Base-by-base conservation (phyloP, 2,888 invertebrate genomes). In the Disparrhopalites patrizii region DNA sequence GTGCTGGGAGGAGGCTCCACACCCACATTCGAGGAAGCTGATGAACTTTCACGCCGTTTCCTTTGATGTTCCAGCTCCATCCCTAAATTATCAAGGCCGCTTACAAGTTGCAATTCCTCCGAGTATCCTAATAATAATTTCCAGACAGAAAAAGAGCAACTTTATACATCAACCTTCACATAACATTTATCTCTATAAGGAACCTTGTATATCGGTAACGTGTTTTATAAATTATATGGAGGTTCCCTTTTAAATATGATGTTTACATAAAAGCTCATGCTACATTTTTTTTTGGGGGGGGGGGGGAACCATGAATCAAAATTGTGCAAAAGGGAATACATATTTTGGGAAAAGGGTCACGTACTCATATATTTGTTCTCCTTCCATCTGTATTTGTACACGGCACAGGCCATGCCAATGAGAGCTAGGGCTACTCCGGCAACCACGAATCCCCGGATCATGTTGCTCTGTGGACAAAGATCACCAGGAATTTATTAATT, bases 321-420 rank as follows among this genome's bases (percentile, higher is more conserved):
- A 40, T 18, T 15, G n/a, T 43, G 20, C 43, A 7, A 20, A 20
- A 47, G 5, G 20, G 20, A 10, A 43, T 43, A 18, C 15, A 7
- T 7, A 47, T n/a, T 23, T 47, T 3, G 13, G 23, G 13, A 23
- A 47, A n/a, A n/a, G 4, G 20, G 43, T 43, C 43, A 62, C 62
- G 25, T 65, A 65, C 65, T 30, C 36, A 38, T 33, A 30, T 58
- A 65, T 31, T 65, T 65, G 5, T 51, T 5, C 40, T 38, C 47
- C 33, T 63, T 63, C 54, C 60, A 64, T 27, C 67, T 52, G 27
- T 57, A 63, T 30, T 60, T 64, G 64, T 67, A 67, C 25, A 67
- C 54, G 18, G 63, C 43, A 52, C 67, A 64, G 20, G 50, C 36
- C 10, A 30, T 33, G 1, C 31, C 28, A 15, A 64, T 1, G 36